Evolutionary conservation across 2,888 invertebrate species (phyloP), one percentile per base, ranked within the genome.

Genomic region (Scaptomyza tumidula): DNA sequence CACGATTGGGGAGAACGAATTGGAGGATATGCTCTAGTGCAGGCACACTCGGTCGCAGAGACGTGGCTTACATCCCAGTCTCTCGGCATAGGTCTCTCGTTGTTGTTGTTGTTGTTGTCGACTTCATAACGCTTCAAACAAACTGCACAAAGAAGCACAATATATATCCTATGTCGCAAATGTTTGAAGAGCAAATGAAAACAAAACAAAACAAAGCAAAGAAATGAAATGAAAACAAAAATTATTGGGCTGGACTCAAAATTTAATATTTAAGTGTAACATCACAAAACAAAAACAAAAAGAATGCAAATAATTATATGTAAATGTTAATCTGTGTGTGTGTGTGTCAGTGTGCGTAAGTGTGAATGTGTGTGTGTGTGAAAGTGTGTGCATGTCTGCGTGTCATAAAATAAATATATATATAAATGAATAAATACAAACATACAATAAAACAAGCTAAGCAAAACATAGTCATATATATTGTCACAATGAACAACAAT

Each of bases 181-280:
- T 55, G 61, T 74, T 71, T 60, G 66, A 79, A 71, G 69, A 76
- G 70, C 66, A 78, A 69, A 72, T 56, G 35, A 49, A 60, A 58
- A 71, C 56, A 66, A 66, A 56, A 29, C 48, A 61, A 66, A 78
- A n/a, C n/a, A n/a, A n/a, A n/a, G n/a, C n/a, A n/a, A n/a, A n/a
- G 55, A 57, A 56, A 45, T 49, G 60, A 55, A 57, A 50, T 39
- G 46, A 53, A 41, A 63, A 59, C 60, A 71, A 71, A 73, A 75
- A 73, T 82, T 89, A 83, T 90, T 89, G 90, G 90, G 90, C 89
- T 90, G 90, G 90, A 81, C 90, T 90, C 89, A 89, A 90, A 89
- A 86, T 71, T 80, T 78, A 80, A 70, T 80, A 71, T 88, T 83
- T 88, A 88, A 78, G 79, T 43, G 79, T 43, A 70, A 78, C 59